Evolutionary conservation across 1,140 invertebrate genomes (phyloP).

Genomic region (Leguminivora glycinivorella): DNA sequence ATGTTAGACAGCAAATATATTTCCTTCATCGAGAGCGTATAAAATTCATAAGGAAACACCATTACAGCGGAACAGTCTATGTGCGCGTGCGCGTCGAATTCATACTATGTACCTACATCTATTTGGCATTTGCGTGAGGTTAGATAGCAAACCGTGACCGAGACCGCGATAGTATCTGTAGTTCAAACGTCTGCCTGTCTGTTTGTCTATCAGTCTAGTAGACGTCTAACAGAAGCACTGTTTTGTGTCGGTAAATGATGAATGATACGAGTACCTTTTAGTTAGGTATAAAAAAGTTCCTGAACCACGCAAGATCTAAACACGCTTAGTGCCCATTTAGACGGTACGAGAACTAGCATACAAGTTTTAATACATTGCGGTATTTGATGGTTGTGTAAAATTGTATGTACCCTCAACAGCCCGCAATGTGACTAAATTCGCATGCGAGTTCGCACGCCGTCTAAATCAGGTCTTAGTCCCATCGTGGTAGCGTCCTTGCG

Average conservation of each 20-base stretch:
- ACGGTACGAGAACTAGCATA: too few relatives aligned
- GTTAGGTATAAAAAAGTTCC: too few relatives aligned
- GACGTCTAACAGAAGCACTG: not conserved
- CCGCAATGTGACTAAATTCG: too few relatives aligned
- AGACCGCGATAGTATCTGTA: not conserved
- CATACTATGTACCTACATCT: not conserved
- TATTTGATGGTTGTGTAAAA: too few relatives aligned
- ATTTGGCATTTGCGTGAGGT: not conserved
- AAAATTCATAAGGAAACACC: not conserved
- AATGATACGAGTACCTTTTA: too few relatives aligned
- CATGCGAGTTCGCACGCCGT: too few relatives aligned
- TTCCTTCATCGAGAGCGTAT: not conserved
- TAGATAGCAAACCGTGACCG: constrained; percentile 2
- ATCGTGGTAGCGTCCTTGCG: too few relatives aligned
- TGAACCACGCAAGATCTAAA: too few relatives aligned
- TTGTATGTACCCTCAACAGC: too few relatives aligned
- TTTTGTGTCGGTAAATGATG: not conserved
- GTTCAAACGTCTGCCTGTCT: not conserved
- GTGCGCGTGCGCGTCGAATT: constrained; percentile 3
- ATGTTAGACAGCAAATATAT: not conserved
- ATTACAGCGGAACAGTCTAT: constrained; percentile 1
- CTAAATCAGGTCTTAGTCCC: too few relatives aligned
- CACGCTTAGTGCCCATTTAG: too few relatives aligned
- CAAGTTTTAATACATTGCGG: too few relatives aligned
- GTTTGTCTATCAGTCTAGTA: not conserved